Percentiles rank a stretch among this genome's conserved stretches.
These are phyloP conservation scores for Spea bombifrons DNA, from an alignment of 2,113 vertebrate species.

Conservation along the genomic window DNA sequence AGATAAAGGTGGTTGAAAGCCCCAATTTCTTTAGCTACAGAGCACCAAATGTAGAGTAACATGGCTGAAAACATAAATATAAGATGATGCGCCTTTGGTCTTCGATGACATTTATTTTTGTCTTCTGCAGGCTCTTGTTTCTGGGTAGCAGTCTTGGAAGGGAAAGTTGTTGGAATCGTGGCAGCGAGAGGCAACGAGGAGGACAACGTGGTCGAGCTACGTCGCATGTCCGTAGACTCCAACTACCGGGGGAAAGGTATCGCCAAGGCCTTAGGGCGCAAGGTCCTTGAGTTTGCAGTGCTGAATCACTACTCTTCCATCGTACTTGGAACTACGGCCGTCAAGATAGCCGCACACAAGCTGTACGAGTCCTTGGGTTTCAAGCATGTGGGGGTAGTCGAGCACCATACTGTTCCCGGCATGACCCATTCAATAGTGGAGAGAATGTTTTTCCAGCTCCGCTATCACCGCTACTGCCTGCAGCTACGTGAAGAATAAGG, in stretches of 20 bases:
- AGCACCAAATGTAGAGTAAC: too few relatives aligned
- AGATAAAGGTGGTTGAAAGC: too few relatives aligned
- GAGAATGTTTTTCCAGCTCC: slow-evolving; percentile 98
- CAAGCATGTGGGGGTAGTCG: slow-evolving; percentile 81
- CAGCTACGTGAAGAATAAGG: slow-evolving; percentile 94
- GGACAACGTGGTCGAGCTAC: slow-evolving; percentile 90
- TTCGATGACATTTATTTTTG: slow-evolving; percentile 14
- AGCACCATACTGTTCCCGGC: slow-evolving; percentile 86
- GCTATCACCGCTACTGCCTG: slow-evolving; percentile 95
- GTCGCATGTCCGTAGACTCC: slow-evolving; percentile 96
- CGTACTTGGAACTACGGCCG: slow-evolving; percentile 91
- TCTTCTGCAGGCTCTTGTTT: slow-evolving; percentile 85
- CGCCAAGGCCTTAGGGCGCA: slow-evolving; percentile 91
- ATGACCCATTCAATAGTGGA: slow-evolving; percentile 89
- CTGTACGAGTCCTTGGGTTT: slow-evolving; percentile 98
- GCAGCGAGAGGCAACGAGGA: slow-evolving; percentile 85
- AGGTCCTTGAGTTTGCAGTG: slow-evolving; percentile 92
- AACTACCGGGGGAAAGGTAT: slow-evolving; percentile 94
- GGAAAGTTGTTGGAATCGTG: slow-evolving; percentile 93
- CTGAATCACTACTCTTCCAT: slow-evolving; percentile 91
- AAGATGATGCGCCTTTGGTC: too few relatives aligned
- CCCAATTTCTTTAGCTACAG: too few relatives aligned
- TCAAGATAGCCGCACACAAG: slow-evolving; percentile 96
- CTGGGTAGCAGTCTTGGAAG: slow-evolving; percentile 93
- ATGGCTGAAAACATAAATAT: too few relatives aligned